These are phyloP conservation scores for Apogon hyalosoma DNA, from an alignment of 2,797 vertebrate species.

Conservation along the genomic window DNA sequence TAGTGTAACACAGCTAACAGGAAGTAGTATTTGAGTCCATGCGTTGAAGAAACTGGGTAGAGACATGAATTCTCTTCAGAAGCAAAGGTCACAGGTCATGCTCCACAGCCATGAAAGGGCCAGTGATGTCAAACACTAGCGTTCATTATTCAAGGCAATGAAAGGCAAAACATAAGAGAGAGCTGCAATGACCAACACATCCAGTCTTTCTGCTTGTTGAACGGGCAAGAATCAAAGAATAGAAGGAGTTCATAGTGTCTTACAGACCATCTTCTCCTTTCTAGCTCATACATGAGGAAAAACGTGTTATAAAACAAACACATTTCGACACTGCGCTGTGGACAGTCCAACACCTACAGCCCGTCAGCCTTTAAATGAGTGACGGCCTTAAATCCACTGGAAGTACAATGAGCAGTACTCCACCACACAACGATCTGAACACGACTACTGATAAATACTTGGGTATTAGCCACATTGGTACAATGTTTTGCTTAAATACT, in stretches of 20 bases:
- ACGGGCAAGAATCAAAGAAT: slow-evolving; percentile 14
- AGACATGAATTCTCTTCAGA: no score
- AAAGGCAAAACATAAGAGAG: slow-evolving; percentile 64
- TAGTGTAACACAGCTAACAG: no score
- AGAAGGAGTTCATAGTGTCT: slow-evolving; percentile 31
- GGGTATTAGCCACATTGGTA: slow-evolving; percentile 45
- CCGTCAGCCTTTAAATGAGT: slow-evolving; percentile 52
- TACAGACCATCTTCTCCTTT: slow-evolving; percentile 41
- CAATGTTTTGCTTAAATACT: slow-evolving; percentile 56
- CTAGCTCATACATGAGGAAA: no score
- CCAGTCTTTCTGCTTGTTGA: slow-evolving; percentile 31
- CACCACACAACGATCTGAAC: slow-evolving; percentile 51
- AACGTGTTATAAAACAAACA: no score
- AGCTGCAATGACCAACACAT: slow-evolving; percentile 36
- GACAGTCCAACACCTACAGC: slow-evolving; percentile 36
- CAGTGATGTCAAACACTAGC: no score
- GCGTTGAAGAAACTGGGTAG: no score
- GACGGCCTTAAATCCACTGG: no score
- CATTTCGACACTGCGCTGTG: slow-evolving; percentile 48
- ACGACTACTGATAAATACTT: slow-evolving; percentile 65
- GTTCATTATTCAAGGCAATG: slow-evolving; percentile 65
- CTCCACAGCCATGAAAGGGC: not conserved
- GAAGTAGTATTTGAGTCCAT: no score
- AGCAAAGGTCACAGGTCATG: slow-evolving; percentile 1
- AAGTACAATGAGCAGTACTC: no score